Percentiles rank a stretch among this genome's conserved stretches.
Evolutionary conservation across 2,113 vertebrate species (phyloP).

Genomic region (Ageneiosus marmoratus): DNA sequence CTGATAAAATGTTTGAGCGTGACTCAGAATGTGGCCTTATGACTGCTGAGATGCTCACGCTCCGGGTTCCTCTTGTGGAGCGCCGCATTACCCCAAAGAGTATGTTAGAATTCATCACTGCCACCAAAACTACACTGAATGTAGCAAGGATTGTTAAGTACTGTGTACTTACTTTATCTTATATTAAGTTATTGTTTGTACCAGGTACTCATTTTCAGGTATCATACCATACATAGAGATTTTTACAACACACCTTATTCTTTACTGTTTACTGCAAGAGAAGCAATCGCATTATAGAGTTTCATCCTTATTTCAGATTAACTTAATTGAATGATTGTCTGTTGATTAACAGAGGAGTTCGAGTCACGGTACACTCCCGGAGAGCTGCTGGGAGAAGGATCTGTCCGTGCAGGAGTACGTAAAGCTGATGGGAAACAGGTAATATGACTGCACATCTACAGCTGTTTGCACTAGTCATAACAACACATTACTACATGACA

Average conservation of each 20-base stretch:
- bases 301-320: not conserved
- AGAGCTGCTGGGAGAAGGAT: not conserved
- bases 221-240: not conserved
- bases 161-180: not conserved
- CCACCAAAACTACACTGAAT: not conserved
- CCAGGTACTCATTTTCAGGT: not conserved
- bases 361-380: not conserved
- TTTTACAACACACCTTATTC: not conserved
- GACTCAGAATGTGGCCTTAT: not conserved
- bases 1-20: not conserved
- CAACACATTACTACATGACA: not conserved
- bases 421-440: slow-evolving; percentile 2
- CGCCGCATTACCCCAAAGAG: not conserved
- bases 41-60: not conserved
- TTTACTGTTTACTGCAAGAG: not conserved
- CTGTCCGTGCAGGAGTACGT: not conserved
- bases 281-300: not conserved
- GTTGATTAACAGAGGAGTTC: slow-evolving; percentile 7
- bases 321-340: not conserved
- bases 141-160: not conserved
- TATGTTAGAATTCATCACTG: not conserved
- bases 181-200: too few species aligned
- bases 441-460: not conserved
- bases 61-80: not conserved
- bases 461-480: not conserved